Base-by-base conservation (phyloP, 2,113 vertebrate species). In the Calidris pugnax region DNA sequence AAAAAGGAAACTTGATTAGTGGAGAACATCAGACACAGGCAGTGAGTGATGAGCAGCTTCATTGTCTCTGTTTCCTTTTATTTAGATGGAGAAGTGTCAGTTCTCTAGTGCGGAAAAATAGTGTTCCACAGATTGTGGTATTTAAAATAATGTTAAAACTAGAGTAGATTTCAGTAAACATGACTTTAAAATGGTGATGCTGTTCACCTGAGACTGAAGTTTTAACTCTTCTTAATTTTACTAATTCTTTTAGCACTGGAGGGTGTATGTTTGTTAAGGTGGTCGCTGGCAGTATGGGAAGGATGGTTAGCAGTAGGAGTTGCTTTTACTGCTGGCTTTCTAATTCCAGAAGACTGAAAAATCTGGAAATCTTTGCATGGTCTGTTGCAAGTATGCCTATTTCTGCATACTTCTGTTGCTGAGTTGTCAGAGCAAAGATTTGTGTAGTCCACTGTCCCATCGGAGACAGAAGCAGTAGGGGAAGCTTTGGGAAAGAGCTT, bases 251-350 rank as follows among this genome's bases (percentile, higher is more conserved):
- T 47, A 39, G 47, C 26, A 28, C 79, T 21, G 41, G 24, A 67
- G 35, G 18, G 14, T 69, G 30, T 55, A 18, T 23, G 12, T 48
- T 69, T 66, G 37, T 6, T 50, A 30, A 60, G 68, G 50, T 66
- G 24, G 10, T 66, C 20, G 11, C 39, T 50, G 57, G 27, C 1
- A 1, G 6, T 55, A 17, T 59, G 30, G 50, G 14, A 55, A 45
- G 32, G 43, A 37, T 84, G 0, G 0, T 56, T 50, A 43, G 27
- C 3, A 0, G 59, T 76, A 28, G 1, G 8, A 32, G 14, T 51
- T 85, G 30, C 75, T 76, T 80, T 43, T 15, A 12, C 51, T 72
- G 10, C 35, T 82, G 41, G 37, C 19, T 76, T 81, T 67, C 39
- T 32, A 20, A 9, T 55, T 71, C 48, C 4, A n/a, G 50, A 79